Conservation (phyloP, 2,888 invertebrate species). For the Leptothorax acervorum region DNA sequence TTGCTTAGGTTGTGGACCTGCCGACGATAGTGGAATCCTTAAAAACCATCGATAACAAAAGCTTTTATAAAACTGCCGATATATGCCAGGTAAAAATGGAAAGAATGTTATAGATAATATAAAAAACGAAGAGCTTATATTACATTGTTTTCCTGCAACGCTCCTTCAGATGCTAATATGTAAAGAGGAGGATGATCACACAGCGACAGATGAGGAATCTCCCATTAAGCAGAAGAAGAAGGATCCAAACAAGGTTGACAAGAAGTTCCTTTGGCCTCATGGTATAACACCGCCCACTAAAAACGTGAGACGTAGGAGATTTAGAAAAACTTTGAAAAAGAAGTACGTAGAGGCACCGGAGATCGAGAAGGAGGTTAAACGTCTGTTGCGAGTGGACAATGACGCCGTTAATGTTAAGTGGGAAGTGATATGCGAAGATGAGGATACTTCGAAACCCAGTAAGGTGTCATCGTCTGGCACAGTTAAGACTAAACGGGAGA, state of each 20-base stretch:
- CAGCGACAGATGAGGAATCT: slow-evolving; percentile 92
- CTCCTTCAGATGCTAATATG: slow-evolving; percentile 91
- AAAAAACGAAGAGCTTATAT: neutral
- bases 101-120: neutral
- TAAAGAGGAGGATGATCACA: slow-evolving; percentile 94
- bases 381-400: slow-evolving; percentile 95
- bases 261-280: slow-evolving; percentile 97
- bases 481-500: slow-evolving; percentile 82
- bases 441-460: slow-evolving; percentile 87
- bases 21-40: slow-evolving; percentile 97
- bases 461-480: slow-evolving; percentile 84
- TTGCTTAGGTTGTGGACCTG: slow-evolving; percentile 91
- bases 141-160: neutral
- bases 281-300: slow-evolving; percentile 98
- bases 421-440: slow-evolving; percentile 96
- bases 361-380: slow-evolving; percentile 98
- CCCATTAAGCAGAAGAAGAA: slow-evolving; percentile 93
- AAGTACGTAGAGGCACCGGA: slow-evolving; percentile 99
- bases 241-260: slow-evolving; percentile 94
- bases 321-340: slow-evolving; percentile 97
- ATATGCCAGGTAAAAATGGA: slow-evolving; percentile 91
- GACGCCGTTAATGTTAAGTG: slow-evolving; percentile 96
- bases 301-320: slow-evolving; percentile 96
- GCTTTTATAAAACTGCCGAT: slow-evolving; percentile 99
- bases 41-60: slow-evolving; percentile 98